These are phyloP conservation scores for Anguilla anguilla DNA, from an alignment of 2,797 vertebrate genomes.

Conservation along the genomic window DNA sequence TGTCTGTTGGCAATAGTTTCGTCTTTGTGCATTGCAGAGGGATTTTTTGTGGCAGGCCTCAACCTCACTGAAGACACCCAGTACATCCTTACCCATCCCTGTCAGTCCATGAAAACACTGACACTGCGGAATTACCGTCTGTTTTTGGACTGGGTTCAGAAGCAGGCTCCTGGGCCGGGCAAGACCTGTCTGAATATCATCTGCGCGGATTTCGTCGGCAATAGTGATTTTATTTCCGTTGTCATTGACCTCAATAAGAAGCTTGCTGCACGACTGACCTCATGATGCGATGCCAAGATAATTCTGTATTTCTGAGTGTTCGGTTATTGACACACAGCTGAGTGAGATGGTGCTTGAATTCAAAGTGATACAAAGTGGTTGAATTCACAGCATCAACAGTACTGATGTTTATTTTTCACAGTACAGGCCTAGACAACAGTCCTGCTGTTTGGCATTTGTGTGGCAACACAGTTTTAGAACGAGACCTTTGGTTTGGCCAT, in stretches of 20 bases:
- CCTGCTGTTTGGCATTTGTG: conserved; percentile 7
- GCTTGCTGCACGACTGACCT: conserved; percentile 14
- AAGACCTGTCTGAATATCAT: conserved; percentile 63
- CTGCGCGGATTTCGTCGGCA: conserved; percentile 70
- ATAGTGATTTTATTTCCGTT: conserved; percentile 60
- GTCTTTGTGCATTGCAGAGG: conserved; percentile 45
- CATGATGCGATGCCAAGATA: neutral
- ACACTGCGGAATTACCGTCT: conserved; percentile 51
- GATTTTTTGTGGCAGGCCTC: conserved; percentile 70
- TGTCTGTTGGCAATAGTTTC: neutral
- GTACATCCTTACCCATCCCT: conserved; percentile 66
- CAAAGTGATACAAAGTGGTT: neutral
- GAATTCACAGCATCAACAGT: neutral
- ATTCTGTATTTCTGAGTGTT: neutral
- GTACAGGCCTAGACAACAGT: neutral
- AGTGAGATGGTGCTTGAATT: neutral
- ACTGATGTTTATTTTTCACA: neutral
- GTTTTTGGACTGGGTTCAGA: conserved; percentile 64
- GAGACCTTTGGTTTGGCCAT: neutral
- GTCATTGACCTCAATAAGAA: conserved; percentile 70
- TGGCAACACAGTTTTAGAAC: neutral
- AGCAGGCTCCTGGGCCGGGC: conserved; percentile 57
- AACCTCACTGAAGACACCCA: conserved; percentile 70
- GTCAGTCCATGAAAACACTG: conserved; percentile 63
- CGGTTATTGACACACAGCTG: no score